phyloP scores from a whole-genome alignment of 2,797 vertebrate genomes.

The Gallinago stenura region DNA sequence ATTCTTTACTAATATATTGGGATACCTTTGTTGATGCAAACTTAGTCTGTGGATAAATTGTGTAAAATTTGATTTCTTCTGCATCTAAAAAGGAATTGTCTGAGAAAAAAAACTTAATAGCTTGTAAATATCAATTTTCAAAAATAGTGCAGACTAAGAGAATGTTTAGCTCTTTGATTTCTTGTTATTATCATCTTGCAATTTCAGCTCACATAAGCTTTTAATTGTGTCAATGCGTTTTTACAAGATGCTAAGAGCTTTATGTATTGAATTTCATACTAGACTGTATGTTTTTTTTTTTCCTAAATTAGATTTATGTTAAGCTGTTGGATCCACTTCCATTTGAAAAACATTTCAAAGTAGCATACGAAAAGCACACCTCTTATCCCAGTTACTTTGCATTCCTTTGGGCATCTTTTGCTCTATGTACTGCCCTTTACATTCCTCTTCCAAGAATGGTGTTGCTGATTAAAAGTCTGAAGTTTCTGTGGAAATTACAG shows the following conservation, averaged over 20 bases:
- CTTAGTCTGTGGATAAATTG: neutral
- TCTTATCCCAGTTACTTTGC: neutral
- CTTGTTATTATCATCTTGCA: neutral
- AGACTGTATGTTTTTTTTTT: neutral
- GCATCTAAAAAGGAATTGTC: neutral
- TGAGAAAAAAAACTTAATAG: neutral
- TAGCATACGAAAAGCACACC: neutral
- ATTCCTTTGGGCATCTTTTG: neutral
- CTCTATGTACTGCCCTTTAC: neutral
- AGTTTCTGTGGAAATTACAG: neutral
- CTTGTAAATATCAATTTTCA: slow-evolving; percentile 9
- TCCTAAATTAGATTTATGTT: neutral
- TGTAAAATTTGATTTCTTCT: slow-evolving; percentile 5
- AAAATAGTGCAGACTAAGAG: neutral
- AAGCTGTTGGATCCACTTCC: neutral
- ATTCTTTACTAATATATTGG: neutral
- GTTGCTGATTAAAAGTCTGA: slow-evolving; percentile 1
- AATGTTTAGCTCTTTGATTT: neutral
- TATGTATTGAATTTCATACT: neutral
- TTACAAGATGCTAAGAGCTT: neutral
- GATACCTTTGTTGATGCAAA: neutral
- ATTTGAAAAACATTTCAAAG: neutral
- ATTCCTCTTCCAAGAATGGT: neutral
- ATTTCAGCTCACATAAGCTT: neutral
- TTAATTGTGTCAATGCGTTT: neutral